Conservation (phyloP, 2,797 vertebrate species). For the Danio albolineatus region DNA sequence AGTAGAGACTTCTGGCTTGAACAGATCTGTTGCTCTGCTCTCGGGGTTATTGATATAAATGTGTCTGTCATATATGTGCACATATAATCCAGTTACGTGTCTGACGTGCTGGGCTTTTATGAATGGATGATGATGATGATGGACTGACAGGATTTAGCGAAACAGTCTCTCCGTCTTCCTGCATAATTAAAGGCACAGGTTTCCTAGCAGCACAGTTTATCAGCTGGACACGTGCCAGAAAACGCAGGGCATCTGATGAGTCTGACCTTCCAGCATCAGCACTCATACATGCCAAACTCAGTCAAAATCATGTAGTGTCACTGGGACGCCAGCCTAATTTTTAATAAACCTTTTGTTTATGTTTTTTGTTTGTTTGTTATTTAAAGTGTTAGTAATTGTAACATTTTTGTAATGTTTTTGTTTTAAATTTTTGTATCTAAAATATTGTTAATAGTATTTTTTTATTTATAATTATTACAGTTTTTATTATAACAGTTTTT, state of each 20-base stretch:
- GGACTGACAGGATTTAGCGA: not conserved
- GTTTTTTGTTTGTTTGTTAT: not conserved
- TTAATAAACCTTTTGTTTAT: too few relatives aligned
- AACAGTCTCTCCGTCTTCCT: not conserved
- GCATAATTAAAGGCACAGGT: constrained; percentile 43
- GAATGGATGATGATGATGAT: constrained; percentile 29
- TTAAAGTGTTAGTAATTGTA: not conserved
- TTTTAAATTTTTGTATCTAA: too few relatives aligned
- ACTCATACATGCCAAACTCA: not conserved
- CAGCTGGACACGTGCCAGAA: constrained; percentile 28
- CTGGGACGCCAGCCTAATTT: not conserved
- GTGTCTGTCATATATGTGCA: constrained; percentile 53
- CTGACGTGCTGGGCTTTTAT: not conserved
- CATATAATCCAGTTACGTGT: constrained; percentile 12
- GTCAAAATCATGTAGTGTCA: not conserved
- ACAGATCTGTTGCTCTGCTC: not conserved
- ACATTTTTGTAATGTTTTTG: not conserved
- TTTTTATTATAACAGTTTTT: too few relatives aligned
- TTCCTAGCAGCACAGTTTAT: constrained; percentile 32
- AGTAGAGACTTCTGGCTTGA: not conserved
- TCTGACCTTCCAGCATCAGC: constrained; percentile 4
- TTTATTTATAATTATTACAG: too few relatives aligned
- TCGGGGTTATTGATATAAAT: constrained; percentile 57
- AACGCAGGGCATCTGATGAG: constrained; percentile 18
- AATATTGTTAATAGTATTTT: not conserved